Conservation (phyloP, 2,888 invertebrate genomes). For the Gibbula magus region DNA sequence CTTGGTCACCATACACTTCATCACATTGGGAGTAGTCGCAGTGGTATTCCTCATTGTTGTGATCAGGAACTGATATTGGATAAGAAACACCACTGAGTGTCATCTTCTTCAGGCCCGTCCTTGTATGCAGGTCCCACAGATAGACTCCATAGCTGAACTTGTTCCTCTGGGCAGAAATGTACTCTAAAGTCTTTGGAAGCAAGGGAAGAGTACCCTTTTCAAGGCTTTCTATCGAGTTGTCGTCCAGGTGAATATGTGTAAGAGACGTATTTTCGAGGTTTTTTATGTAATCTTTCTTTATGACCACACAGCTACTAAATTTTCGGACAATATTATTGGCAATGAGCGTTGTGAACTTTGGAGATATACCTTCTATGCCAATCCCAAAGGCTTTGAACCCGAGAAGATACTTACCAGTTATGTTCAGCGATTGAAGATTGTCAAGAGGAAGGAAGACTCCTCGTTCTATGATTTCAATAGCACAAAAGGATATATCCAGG, state of each 20-base stretch:
- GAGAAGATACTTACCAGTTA: neutral
- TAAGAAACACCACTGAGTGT: neutral
- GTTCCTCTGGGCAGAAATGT: conserved; percentile 14
- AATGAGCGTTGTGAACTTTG: neutral
- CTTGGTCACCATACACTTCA: neutral
- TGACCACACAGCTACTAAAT: too few relatives aligned
- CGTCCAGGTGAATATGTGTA: neutral
- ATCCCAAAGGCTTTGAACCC: neutral
- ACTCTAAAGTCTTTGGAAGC: neutral
- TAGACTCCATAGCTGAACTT: conserved; percentile 11
- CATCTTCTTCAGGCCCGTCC: neutral
- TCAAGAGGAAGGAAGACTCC: neutral
- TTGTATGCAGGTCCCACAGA: neutral
- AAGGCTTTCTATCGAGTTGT: neutral
- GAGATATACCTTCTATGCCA: neutral
- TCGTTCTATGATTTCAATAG: neutral
- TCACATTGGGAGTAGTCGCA: neutral
- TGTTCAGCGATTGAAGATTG: neutral
- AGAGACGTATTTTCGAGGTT: too few relatives aligned
- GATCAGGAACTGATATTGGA: neutral
- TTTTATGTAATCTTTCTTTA: too few relatives aligned
- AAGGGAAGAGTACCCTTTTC: neutral
- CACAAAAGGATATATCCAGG: neutral
- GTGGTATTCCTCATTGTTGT: neutral
- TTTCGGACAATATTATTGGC: neutral